phyloP scores from a whole-genome alignment of 2,797 vertebrate species.

The Alfaro cultratus region DNA sequence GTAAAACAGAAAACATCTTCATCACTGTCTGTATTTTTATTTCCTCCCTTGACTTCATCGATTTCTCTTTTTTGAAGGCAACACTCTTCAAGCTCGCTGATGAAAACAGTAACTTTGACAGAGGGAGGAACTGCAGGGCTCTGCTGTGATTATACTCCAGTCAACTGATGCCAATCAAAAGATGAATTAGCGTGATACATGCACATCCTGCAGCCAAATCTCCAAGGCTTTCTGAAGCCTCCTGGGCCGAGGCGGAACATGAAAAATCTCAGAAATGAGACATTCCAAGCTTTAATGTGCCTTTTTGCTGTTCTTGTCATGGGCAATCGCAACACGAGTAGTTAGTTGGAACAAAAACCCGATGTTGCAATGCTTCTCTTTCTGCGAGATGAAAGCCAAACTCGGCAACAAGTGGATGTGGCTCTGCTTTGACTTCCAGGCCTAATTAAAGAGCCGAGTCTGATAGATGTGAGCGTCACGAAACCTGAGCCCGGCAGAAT shows the following conservation, averaged over 20 bases:
- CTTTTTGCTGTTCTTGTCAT: slow-evolving; percentile 42
- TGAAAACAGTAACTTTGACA: slow-evolving; percentile 52
- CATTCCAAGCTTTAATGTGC: slow-evolving; percentile 27
- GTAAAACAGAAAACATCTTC: slow-evolving; percentile 1
- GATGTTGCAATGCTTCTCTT: slow-evolving; percentile 31
- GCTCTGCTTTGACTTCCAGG: slow-evolving; percentile 25
- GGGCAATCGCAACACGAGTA: slow-evolving; percentile 31
- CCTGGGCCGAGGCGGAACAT: slow-evolving; percentile 18
- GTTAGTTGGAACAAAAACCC: slow-evolving; percentile 42
- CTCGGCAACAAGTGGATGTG: slow-evolving; percentile 38
- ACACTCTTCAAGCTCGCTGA: slow-evolving; percentile 5
- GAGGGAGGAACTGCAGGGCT: slow-evolving; percentile 20
- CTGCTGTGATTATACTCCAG: slow-evolving; percentile 43
- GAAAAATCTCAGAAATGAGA: slow-evolving; percentile 24
- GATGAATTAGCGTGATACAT: slow-evolving; percentile 37
- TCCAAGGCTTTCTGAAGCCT: slow-evolving; percentile 26
- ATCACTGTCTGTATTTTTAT: slow-evolving; percentile 4
- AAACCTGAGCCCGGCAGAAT: neutral
- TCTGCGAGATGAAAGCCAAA: slow-evolving; percentile 46
- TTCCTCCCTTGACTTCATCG: slow-evolving; percentile 31
- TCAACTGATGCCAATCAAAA: slow-evolving; percentile 41
- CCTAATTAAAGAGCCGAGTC: slow-evolving; percentile 41
- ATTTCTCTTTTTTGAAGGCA: slow-evolving; percentile 33
- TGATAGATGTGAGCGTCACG: neutral
- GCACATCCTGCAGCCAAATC: slow-evolving; percentile 26